Percentiles rank a stretch among this genome's conserved stretches.
Evolutionary conservation across 1,140 invertebrate species (phyloP).

Genomic region (Choristoneura fumiferana): DNA sequence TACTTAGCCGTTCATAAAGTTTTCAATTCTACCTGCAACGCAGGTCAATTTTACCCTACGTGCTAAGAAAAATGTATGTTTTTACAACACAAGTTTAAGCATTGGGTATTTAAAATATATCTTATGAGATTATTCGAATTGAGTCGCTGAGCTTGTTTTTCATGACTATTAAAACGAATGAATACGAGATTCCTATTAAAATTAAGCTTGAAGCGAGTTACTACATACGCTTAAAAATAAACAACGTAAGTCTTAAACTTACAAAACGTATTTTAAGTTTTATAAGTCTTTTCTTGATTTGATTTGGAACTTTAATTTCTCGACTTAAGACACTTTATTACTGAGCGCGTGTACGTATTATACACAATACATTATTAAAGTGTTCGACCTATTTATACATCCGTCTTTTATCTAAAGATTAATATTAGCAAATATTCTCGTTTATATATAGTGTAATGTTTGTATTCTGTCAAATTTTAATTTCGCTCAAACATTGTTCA

Average conservation of each 20-base stretch:
- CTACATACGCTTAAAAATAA: conserved; percentile 5
- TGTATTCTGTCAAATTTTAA: no score
- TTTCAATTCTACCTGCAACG: neutral
- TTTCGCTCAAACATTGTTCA: no score
- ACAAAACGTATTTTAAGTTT: no score
- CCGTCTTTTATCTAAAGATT: conserved; percentile 11
- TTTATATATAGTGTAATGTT: conserved; percentile 23
- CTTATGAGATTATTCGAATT: conserved; percentile 44
- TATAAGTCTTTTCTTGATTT: no score
- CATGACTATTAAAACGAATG: no score
- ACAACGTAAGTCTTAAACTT: no score
- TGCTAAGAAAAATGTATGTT: neutral
- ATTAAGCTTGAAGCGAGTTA: conserved; percentile 35
- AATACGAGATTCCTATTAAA: conserved; percentile 61
- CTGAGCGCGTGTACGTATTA: conserved; percentile 19
- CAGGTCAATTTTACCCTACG: neutral
- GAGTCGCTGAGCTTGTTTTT: conserved; percentile 40
- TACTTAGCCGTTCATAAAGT: conserved; percentile 18
- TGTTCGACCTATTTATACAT: neutral
- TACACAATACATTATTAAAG: neutral
- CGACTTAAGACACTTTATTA: no score
- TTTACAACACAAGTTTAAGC: conserved; percentile 1
- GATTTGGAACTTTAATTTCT: no score
- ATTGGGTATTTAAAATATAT: neutral
- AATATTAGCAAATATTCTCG: no score